A percentile compares a stretch with the other conserved stretches of the same genome.
These are phyloP conservation scores for Stichopus horrens DNA, from an alignment of 53 echinoderm and acorn worm species.

Conservation along the genomic window DNA sequence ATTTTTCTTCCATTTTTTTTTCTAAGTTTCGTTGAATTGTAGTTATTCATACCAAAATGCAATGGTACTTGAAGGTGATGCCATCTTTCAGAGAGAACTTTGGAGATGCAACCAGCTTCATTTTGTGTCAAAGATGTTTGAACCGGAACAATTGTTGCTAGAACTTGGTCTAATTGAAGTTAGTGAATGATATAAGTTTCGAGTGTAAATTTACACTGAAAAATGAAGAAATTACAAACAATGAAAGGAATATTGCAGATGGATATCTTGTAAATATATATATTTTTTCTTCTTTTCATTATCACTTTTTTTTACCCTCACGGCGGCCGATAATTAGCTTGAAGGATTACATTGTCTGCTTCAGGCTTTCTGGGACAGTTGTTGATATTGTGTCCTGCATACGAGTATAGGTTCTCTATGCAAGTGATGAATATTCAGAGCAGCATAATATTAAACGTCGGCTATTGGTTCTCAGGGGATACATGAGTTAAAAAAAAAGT, in stretches of 20 bases:
- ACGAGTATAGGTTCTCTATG: background rate
- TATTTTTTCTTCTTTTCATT: background rate
- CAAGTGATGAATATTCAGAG: background rate
- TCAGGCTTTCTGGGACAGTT: background rate
- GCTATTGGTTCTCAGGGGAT: conserved; percentile 1
- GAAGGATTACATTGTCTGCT: no score
- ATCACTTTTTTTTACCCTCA: background rate
- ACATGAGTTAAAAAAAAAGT: background rate
- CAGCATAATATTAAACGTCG: background rate
- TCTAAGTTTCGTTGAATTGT: background rate
- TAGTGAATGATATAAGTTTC: background rate
- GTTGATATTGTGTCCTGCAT: background rate
- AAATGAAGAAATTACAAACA: background rate
- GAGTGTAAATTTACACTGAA: background rate
- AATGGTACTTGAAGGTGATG: background rate
- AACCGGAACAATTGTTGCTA: no score
- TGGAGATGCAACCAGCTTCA: background rate
- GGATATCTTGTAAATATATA: background rate
- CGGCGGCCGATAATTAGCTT: background rate
- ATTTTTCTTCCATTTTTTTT: conserved; percentile 8
- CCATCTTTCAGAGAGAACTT: background rate
- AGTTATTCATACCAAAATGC: conserved; percentile 19
- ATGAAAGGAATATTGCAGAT: background rate
- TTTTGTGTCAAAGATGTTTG: background rate
- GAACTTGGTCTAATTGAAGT: no score